Base-by-base conservation (phyloP, 2,113 vertebrate genomes). In the Theristicus caerulescens region DNA sequence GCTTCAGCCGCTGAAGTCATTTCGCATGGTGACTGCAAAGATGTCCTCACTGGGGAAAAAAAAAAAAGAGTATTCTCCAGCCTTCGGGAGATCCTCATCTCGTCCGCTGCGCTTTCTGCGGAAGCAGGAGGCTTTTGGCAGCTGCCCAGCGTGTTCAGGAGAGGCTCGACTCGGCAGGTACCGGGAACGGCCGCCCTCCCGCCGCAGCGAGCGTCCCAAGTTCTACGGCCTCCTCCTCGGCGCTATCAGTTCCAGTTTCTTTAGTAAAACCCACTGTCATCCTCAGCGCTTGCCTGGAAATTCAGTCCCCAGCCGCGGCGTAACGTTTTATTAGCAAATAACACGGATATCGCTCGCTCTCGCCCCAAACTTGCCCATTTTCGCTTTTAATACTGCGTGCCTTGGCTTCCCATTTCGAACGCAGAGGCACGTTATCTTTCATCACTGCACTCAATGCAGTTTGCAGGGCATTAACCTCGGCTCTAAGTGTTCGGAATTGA, bases 381-480 rank as follows among this genome's bases (percentile, higher is more conserved):
- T 29, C 49, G 26, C 92, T 62, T 57, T 2, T 7, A 31, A n/a
- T 6, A 1, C 27, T 2, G 7, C 2, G 4, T 34, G 84, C 36
- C 92, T 10, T 2, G 6, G 80, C n/a, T 40, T 17, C 11, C n/a
- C 65, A 11, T 22, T 2, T 14, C 11, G 4, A 58, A 58, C 2
- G 59, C 80, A 70, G 80, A 58, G 80, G 54, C 12, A 0, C 0
- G 51, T 36, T 82, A 58, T 61, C 90, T 86, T 8, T 25, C 92
- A 4, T 49, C 64, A 2, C 82, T 16, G 72, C 92, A 24, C 93
- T 88, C 95, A 29, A 20, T 44, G 13, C 74, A 15, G 9, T 20
- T 44, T 24, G 90, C 85, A 88, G 93, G 86, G 91, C 94, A 94
- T 95, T 89, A 84, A 92, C 93, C 86, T 91, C 10, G 54, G 11